Evolutionary conservation across 2,113 vertebrate genomes (phyloP).

Genomic region (Probosciger aterrimus): DNA sequence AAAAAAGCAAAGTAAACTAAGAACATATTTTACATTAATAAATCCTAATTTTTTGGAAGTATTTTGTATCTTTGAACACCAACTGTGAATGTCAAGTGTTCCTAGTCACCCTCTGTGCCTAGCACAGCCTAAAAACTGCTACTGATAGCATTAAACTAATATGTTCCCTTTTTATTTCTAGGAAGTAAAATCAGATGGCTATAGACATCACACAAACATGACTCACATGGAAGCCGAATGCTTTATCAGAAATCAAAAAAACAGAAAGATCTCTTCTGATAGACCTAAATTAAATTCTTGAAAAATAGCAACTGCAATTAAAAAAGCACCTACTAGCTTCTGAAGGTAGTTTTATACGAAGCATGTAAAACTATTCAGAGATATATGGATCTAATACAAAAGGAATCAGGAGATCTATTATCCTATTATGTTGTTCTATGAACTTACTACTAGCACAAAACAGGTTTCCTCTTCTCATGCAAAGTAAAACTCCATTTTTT

Average conservation of each 20-base stretch:
- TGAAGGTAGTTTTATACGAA: background rate
- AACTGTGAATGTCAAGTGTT: background rate
- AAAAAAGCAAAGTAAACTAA: background rate
- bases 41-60: background rate
- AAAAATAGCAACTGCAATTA: background rate
- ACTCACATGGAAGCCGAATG: background rate
- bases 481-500: background rate
- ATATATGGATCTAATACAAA: background rate
- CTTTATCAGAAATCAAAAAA: background rate
- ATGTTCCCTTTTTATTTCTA: background rate
- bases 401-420: background rate
- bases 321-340: background rate
- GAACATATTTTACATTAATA: background rate
- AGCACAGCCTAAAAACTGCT: background rate
- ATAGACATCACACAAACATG: background rate
- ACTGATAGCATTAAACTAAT: background rate
- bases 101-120: background rate
- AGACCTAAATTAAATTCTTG: background rate
- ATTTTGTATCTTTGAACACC: slow-evolving; percentile 1
- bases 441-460: background rate
- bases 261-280: background rate
- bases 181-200: slow-evolving; percentile 10
- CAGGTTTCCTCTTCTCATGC: background rate
- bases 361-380: background rate
- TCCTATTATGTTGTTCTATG: background rate